Conservation (phyloP, 2,888 invertebrate species). For the Dicycla oo region DNA sequence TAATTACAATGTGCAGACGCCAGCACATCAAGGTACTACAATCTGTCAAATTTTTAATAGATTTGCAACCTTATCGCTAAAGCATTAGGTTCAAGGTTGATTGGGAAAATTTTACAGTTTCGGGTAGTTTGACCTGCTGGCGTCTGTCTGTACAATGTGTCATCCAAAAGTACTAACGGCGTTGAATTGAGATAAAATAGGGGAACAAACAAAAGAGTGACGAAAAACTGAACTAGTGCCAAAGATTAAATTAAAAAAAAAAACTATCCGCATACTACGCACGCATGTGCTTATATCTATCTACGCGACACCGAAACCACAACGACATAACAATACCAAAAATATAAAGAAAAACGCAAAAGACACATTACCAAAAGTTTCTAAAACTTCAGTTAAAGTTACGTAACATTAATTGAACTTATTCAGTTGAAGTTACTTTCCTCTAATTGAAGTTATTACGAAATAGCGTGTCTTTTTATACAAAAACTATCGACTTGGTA, state of each 20-base stretch:
- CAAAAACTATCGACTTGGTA: slow-evolving; percentile 26
- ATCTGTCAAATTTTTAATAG: too few species aligned
- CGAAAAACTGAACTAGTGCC: slow-evolving; percentile 43
- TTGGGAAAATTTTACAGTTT: too few species aligned
- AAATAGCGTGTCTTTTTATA: slow-evolving; percentile 58
- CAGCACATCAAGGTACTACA: too few species aligned
- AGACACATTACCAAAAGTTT: slow-evolving; percentile 46
- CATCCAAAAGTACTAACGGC: slow-evolving; percentile 3
- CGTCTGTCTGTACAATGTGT: too few species aligned
- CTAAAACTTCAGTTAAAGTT: slow-evolving; percentile 45
- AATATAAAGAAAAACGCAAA: slow-evolving; percentile 51
- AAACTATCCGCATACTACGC: slow-evolving; percentile 41
- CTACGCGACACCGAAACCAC: slow-evolving; percentile 30
- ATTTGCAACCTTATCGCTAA: too few species aligned
- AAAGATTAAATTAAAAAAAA: slow-evolving; percentile 34
- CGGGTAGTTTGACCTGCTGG: too few species aligned
- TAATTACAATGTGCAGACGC: too few species aligned
- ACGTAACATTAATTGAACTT: slow-evolving; percentile 53
- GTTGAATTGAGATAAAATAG: slow-evolving; percentile 25
- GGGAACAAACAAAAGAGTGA: slow-evolving; percentile 28
- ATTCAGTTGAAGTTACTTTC: slow-evolving; percentile 50
- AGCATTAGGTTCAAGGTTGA: too few species aligned
- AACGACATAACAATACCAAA: not conserved
- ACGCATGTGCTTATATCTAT: slow-evolving; percentile 36
- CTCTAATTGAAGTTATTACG: slow-evolving; percentile 54